Evolutionary conservation across 2,888 invertebrate genomes (phyloP).

Genomic region (Salpingus planirostris): DNA sequence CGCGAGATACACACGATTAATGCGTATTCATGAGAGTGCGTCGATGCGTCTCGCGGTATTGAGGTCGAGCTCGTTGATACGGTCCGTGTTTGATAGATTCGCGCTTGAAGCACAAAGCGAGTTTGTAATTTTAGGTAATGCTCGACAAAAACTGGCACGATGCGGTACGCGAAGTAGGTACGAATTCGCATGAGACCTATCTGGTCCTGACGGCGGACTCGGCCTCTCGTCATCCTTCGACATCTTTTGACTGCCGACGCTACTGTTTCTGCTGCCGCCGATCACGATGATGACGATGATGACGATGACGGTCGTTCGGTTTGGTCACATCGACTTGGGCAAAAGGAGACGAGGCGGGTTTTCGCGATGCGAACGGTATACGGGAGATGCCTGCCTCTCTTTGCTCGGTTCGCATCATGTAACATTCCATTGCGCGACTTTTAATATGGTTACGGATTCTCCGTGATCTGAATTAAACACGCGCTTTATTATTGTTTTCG

Average conservation of each 20-base stretch:
- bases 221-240: too few relatives aligned
- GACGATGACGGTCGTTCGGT: too few relatives aligned
- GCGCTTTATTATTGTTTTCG: constrained; percentile 14
- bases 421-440: constrained; percentile 30
- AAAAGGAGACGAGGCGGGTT: too few relatives aligned
- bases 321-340: too few relatives aligned
- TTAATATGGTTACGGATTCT: constrained; percentile 28
- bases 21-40: constrained; percentile 34
- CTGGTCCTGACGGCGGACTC: constrained; percentile 20
- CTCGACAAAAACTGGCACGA: constrained; percentile 36
- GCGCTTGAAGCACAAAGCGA: constrained; percentile 32
- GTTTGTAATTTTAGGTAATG: constrained; percentile 38
- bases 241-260: too few relatives aligned
- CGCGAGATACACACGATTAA: constrained; percentile 28
- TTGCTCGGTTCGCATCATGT: too few relatives aligned
- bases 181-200: constrained; percentile 31
- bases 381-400: too few relatives aligned
- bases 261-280: too few relatives aligned
- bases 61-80: constrained; percentile 27
- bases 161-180: constrained; percentile 23
- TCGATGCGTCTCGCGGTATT: constrained; percentile 33
- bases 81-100: constrained; percentile 24
- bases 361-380: constrained; percentile 28
- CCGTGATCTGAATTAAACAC: constrained; percentile 16
- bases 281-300: too few relatives aligned